Percentiles rank a stretch among this genome's conserved stretches.
Evolutionary conservation across 2,113 vertebrate species (phyloP).

Genomic region (Muscicapa adusta): DNA sequence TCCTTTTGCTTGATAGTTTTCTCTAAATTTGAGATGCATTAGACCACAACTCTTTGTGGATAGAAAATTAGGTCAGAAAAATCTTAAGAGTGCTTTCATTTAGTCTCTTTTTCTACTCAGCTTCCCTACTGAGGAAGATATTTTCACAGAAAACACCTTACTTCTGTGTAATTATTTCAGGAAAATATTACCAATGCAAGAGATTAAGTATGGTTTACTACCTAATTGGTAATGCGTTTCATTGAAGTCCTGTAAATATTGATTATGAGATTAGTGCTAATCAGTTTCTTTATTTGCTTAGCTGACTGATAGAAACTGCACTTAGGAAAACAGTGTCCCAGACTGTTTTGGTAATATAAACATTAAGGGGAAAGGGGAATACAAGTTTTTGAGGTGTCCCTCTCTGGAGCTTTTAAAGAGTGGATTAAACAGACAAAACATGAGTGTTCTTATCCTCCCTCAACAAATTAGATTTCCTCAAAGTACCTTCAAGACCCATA

Average conservation of each 20-base stretch:
- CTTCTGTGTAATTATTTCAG: background rate
- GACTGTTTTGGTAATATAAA: background rate
- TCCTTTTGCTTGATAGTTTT: background rate
- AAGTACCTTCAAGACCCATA: background rate
- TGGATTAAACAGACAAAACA: background rate
- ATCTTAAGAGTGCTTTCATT: background rate
- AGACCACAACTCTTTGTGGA: background rate
- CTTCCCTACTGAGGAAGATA: background rate
- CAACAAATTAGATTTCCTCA: background rate
- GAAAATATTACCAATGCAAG: background rate
- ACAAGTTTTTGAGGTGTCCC: background rate
- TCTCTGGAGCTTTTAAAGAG: background rate
- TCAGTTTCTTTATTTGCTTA: background rate
- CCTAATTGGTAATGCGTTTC: background rate
- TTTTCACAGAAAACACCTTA: background rate
- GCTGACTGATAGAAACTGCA: background rate
- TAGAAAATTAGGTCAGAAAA: background rate
- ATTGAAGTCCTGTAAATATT: background rate
- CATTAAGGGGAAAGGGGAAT: background rate
- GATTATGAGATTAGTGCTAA: background rate
- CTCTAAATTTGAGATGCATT: background rate
- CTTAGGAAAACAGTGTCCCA: background rate
- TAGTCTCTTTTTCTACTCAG: background rate
- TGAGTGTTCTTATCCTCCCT: background rate
- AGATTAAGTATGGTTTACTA: background rate